Conservation (phyloP, 2,888 invertebrate genomes). For the Caenorhabditis virilis region DNA sequence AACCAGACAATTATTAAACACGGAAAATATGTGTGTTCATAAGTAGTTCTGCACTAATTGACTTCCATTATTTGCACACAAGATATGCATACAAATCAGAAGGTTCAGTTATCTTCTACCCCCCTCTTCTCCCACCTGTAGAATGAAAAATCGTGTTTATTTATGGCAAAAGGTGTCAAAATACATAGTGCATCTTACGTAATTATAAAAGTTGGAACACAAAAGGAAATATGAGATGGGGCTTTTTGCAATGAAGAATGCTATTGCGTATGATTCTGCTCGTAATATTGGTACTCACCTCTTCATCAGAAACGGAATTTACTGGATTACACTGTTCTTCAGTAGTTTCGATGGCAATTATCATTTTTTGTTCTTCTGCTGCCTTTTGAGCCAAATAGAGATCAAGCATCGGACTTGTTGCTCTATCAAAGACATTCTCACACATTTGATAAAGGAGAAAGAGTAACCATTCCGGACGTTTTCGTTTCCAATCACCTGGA, state of each 20-base stretch:
- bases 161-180: no score
- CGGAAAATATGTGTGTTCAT: no score
- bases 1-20: no score
- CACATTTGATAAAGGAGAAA: conserved; percentile 73
- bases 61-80: no score
- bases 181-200: conserved; percentile 1
- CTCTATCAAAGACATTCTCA: conserved; percentile 69
- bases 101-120: no score
- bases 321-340: conserved; percentile 73
- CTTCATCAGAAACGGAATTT: conserved; percentile 72
- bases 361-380: conserved; percentile 28
- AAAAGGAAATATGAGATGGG: not conserved
- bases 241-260: not conserved
- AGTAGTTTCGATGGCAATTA: conserved; percentile 39
- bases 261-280: no score
- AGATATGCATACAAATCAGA: no score
- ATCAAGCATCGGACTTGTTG: conserved; percentile 72
- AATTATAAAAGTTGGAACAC: not conserved
- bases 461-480: conserved; percentile 74
- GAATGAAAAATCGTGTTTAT: no score
- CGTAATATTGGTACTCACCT: conserved; percentile 71
- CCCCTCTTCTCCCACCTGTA: no score
- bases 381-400: conserved; percentile 72
- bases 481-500: conserved; percentile 73
- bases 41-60: no score